phyloP scores from a whole-genome alignment of 2,888 invertebrate species.

The Pseudolycoriella hygida region DNA sequence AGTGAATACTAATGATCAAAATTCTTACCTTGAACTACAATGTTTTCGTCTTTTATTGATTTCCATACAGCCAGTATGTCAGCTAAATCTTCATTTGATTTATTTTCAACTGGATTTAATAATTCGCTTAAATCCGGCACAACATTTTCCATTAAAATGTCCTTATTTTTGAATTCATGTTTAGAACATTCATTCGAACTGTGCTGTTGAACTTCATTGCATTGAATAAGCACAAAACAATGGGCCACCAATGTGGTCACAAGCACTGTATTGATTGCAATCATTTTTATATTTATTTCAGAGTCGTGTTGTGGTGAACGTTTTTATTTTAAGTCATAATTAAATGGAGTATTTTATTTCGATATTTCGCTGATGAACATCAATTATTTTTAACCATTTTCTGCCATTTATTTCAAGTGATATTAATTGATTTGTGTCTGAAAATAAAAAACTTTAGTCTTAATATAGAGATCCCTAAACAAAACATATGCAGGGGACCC shows the following conservation, averaged over 20 bases:
- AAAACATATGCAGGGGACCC: too few species aligned
- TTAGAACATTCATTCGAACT: background rate
- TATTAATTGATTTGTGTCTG: too few species aligned
- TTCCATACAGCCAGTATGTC: slow-evolving; percentile 2
- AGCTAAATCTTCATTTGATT: slow-evolving; percentile 2
- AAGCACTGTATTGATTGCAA: background rate
- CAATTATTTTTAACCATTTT: too few species aligned
- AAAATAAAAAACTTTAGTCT: too few species aligned
- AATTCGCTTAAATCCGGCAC: slow-evolving; percentile 6
- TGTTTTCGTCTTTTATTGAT: background rate
- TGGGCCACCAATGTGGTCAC: background rate
- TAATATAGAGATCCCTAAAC: too few species aligned
- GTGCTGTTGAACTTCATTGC: background rate
- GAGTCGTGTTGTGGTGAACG: too few species aligned
- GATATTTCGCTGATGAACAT: too few species aligned
- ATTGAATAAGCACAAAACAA: background rate
- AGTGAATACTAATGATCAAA: background rate
- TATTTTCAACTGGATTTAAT: background rate
- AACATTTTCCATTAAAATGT: slow-evolving; percentile 5
- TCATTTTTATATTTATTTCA: too few species aligned
- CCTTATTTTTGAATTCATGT: slow-evolving; percentile 7
- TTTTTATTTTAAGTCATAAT: too few species aligned
- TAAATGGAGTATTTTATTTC: too few species aligned
- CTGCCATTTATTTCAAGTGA: too few species aligned
- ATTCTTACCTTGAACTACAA: slow-evolving; percentile 4